These are phyloP conservation scores for Strigops habroptila DNA, from an alignment of 2,113 vertebrate genomes.

Conservation along the genomic window DNA sequence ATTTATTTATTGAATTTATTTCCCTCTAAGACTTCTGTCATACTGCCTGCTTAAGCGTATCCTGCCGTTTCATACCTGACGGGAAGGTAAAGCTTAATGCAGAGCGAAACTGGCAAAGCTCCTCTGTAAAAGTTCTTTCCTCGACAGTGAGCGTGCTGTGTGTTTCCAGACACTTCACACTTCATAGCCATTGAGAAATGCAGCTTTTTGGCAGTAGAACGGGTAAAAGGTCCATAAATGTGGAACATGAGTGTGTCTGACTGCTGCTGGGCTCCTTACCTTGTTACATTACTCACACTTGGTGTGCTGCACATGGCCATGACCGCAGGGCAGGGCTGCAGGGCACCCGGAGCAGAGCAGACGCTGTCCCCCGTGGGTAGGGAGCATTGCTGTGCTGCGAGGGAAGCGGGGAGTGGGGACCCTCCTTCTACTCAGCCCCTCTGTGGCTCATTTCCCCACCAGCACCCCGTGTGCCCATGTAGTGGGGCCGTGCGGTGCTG, in stretches of 20 bases:
- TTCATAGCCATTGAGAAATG: neutral
- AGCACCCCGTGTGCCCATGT: fast-evolving
- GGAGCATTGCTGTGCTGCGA: fast-evolving
- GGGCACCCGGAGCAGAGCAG: fast-evolving
- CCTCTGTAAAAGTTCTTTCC: neutral
- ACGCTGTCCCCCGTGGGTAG: fast-evolving
- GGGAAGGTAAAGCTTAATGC: neutral
- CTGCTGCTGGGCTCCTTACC: neutral
- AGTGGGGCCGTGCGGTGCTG: fast-evolving
- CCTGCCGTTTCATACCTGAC: neutral
- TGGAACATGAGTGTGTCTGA: neutral
- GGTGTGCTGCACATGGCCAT: fast-evolving
- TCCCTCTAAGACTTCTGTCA: neutral
- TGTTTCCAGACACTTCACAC: slow-evolving; percentile 6
- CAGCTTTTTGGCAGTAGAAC: neutral
- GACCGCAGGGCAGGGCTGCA: neutral
- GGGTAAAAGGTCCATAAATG: neutral
- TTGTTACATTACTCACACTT: neutral
- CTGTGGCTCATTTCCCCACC: neutral
- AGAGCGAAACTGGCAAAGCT: neutral
- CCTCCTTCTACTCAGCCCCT: neutral
- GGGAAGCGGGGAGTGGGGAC: fast-evolving
- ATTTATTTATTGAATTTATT: neutral
- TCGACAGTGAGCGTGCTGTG: fast-evolving
- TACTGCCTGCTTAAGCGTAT: neutral